phyloP scores from a whole-genome alignment of 1,140 invertebrate genomes.

The Euura lappo region DNA sequence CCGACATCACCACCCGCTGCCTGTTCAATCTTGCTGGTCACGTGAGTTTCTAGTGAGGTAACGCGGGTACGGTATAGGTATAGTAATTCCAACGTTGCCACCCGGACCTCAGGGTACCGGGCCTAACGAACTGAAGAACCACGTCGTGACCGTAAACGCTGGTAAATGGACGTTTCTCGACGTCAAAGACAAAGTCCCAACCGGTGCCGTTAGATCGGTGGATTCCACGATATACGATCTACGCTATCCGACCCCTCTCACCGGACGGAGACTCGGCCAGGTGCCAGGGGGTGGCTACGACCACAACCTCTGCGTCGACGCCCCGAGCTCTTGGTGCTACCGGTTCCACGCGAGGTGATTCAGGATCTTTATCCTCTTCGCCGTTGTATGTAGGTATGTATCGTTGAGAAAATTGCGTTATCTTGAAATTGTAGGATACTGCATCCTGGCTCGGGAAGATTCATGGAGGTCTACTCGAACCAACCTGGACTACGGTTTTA shows the following conservation, averaged over 20 bases:
- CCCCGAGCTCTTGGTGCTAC: slow-evolving; percentile 36
- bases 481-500: slow-evolving; percentile 71
- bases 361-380: too few relatives aligned
- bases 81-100: too few relatives aligned
- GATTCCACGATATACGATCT: slow-evolving; percentile 75
- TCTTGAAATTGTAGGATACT: slow-evolving; percentile 46
- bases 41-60: slow-evolving; percentile 45
- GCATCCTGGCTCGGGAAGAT: slow-evolving; percentile 59
- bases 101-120: slow-evolving; percentile 40
- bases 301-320: slow-evolving; percentile 76
- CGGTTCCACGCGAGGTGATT: slow-evolving; percentile 45
- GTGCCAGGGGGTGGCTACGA: slow-evolving; percentile 70
- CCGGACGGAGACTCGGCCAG: slow-evolving; percentile 54
- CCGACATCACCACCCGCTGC: slow-evolving; percentile 71
- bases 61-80: neutral
- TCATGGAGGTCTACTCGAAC: slow-evolving; percentile 64
- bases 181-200: slow-evolving; percentile 30
- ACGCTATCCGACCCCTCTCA: slow-evolving; percentile 62
- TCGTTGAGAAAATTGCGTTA: too few relatives aligned
- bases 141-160: slow-evolving; percentile 63
- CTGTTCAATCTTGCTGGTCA: slow-evolving; percentile 77
- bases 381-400: too few relatives aligned
- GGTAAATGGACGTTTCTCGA: slow-evolving; percentile 61
- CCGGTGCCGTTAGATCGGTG: slow-evolving; percentile 64
- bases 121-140: slow-evolving; percentile 58